Conservation (phyloP, 2,888 invertebrate genomes). For the Lamellibrachia columna region DNA sequence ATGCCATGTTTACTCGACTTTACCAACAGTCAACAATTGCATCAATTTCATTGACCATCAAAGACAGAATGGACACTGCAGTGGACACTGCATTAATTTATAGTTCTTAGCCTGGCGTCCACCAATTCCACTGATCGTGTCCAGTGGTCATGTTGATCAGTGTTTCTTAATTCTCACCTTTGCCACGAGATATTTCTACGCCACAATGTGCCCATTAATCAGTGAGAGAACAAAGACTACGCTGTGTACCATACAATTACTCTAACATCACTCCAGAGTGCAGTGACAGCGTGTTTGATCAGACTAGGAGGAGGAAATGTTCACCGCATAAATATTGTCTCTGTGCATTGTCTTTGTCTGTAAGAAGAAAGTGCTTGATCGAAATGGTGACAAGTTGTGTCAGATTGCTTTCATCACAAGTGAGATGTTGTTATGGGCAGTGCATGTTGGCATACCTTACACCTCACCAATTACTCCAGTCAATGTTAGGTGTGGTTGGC, state of each 20-base stretch:
- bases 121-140: not conserved
- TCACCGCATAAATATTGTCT: not conserved
- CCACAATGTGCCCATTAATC: not conserved
- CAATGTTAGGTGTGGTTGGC: not conserved
- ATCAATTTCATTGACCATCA: not conserved
- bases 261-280: not conserved
- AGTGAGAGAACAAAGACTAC: not conserved
- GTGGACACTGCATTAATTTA: not conserved
- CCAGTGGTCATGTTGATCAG: not conserved
- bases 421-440: not conserved
- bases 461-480: not conserved
- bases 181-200: not conserved
- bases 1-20: not conserved
- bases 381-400: not conserved
- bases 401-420: not conserved
- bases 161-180: conserved; percentile 9
- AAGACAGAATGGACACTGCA: not conserved
- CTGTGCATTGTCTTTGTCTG: not conserved
- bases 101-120: not conserved
- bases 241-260: not conserved
- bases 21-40: not conserved
- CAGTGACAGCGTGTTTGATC: not conserved
- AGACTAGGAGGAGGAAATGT: not conserved
- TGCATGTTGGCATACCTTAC: not conserved
- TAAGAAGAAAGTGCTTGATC: not conserved